Base-by-base conservation (phyloP, 2,888 invertebrate species). In the Cantharis nigra region DNA sequence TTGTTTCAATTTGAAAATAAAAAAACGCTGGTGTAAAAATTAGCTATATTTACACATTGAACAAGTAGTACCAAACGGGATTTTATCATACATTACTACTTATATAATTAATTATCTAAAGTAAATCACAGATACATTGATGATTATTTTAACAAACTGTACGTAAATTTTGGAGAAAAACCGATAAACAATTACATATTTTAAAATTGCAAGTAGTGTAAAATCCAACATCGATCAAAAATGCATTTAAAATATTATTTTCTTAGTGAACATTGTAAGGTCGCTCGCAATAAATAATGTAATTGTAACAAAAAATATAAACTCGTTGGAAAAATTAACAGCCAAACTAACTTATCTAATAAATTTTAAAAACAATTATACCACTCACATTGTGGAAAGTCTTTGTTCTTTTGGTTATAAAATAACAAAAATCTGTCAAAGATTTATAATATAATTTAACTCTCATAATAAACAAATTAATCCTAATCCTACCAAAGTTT, bases 71-170 rank as follows among this genome's bases (percentile, higher is more conserved):
- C 82, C 82, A 82, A 82, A 82, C 70, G 72, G 78, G 74, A 77
- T 80, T 76, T 76, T 74, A 75, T 72, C 78, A 79, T 78, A 78
- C 73, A 80, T 76, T 74, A 75, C 76, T 79, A 79, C 74, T 67
- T 76, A 74, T 63, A 69, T 78, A 76, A 26, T 74, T 77, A 49
- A 49, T 49, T 79, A 80, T 79, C 84, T 85, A 86, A 84, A 85
- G 81, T 85, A 86, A 88, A 88, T 88, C 88, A 88, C 87, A 87
- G 87, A 87, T 87, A 87, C 84, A 87, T 87, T 87, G 87, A 87
- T 87, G 87, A 87, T 87, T 86, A 87, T 85, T 84, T 80, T 82
- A 84, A 82, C 80, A 80, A 84, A 84, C 72, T 82, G 80, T 78
- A 80, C 81, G 81, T 79, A 72, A 80, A 77, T 79, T 78, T 81